phyloP scores from a whole-genome alignment of 2,113 vertebrate genomes.

The Nanorana parkeri region DNA sequence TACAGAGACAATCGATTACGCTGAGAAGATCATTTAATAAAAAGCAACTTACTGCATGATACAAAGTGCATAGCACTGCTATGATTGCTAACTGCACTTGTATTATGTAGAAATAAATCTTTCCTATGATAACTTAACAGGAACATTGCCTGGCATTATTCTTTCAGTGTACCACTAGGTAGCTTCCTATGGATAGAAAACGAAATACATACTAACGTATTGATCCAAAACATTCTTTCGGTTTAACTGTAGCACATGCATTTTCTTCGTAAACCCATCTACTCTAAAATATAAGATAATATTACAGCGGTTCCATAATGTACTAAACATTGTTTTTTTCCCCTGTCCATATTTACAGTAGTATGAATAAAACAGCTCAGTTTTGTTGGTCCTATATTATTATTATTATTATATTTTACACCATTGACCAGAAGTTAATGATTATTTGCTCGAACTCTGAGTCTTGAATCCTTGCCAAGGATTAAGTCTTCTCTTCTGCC shows the following conservation, averaged over 20 bases:
- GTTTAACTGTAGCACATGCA: not conserved
- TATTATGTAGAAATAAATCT: conserved; percentile 51
- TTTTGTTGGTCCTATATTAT: no score
- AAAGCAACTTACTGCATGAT: conserved; percentile 43
- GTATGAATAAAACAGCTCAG: no score
- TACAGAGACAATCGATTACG: conserved; percentile 44
- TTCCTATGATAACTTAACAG: conserved; percentile 25
- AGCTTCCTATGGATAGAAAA: conserved; percentile 11
- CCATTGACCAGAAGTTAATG: no score
- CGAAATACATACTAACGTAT: conserved; percentile 23
- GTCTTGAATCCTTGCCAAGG: no score
- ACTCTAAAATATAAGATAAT: not conserved
- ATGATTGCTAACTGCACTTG: conserved; percentile 43
- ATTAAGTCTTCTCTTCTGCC: no score
- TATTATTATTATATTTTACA: no score
- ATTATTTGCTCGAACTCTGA: no score
- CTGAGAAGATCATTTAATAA: conserved; percentile 50
- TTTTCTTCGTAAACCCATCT: not conserved
- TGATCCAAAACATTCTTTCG: not conserved
- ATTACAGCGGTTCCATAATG: not conserved
- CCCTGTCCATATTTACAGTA: no score
- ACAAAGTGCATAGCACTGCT: conserved; percentile 30
- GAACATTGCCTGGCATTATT: conserved; percentile 27
- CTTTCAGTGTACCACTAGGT: not conserved
- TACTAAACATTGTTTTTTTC: no score